phyloP scores from a whole-genome alignment of 2,888 invertebrate species.

The Ectropis crepuscularia region DNA sequence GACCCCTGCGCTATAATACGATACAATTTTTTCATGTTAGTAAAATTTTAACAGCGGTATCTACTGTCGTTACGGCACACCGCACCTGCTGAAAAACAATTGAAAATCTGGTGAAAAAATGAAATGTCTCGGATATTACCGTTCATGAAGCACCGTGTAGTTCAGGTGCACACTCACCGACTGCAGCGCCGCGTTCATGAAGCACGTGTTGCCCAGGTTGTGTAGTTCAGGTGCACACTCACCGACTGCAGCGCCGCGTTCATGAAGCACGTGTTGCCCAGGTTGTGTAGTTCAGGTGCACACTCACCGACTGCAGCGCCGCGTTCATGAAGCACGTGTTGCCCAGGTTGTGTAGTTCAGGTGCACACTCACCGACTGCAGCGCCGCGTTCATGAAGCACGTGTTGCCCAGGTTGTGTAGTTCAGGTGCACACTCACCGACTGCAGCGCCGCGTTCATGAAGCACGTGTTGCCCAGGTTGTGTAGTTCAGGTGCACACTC shows the following conservation, averaged over 20 bases:
- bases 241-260: constrained; percentile 96
- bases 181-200: constrained; percentile 97
- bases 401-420: constrained; percentile 97
- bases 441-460: constrained; percentile 97
- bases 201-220: constrained; percentile 97
- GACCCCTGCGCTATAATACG: too few relatives aligned
- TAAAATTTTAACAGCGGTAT: too few relatives aligned
- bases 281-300: constrained; percentile 90
- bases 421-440: constrained; percentile 86
- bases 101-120: too few relatives aligned
- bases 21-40: too few relatives aligned
- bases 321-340: constrained; percentile 99
- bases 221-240: constrained; percentile 87
- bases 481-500: constrained; percentile 87
- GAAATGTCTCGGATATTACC: too few relatives aligned
- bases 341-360: constrained; percentile 96
- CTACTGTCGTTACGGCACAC: not conserved
- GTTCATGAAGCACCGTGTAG: not conserved
- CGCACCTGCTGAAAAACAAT: not conserved
- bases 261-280: constrained; percentile 98
- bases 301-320: constrained; percentile 92
- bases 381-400: constrained; percentile 97
- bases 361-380: constrained; percentile 89
- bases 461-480: constrained; percentile 97
- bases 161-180: constrained; percentile 83